Evolutionary conservation across 1,140 invertebrate genomes (phyloP), one percentile per base, ranked within the genome.

Genomic region (Spodoptera frugiperda): DNA sequence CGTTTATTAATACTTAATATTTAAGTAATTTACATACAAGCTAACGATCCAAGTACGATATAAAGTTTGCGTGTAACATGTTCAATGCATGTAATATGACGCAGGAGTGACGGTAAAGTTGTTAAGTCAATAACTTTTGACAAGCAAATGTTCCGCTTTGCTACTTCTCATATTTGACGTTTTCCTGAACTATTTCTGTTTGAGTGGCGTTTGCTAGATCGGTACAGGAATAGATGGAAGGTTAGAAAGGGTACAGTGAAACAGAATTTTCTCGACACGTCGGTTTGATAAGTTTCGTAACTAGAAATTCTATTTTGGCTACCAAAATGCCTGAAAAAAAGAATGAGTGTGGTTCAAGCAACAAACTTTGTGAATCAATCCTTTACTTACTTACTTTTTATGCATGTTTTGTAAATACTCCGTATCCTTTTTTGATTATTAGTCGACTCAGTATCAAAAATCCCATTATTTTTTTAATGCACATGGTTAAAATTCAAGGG

Each of bases 401-500:
- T n/a, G n/a, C n/a, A n/a, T n/a, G n/a, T n/a, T n/a, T n/a, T n/a
- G n/a, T n/a, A n/a, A n/a, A n/a, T n/a, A n/a, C 25, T 25, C 33
- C 3, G 8, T 9, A 39, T 39, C 33, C 33, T 8, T 53, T 53
- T 53, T 53, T 53, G 14, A 17, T 17, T 53, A 53, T 19, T 21
- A 30, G 5, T 4, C 6, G 15, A 14, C 10, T 44, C 33, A 44
- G 33, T 15, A 46, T 44, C 33, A 44, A 19, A 30, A 57, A 25
- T 11, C 19, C 14, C 8, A 17, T 44, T 63, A 63, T 44, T 63
- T 46, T 48, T 48, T 68, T 51, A 12, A 15, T 70, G 21, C 51
- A 70, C 57, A 33, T 57, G 39, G 25, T 77, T 72, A 48, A 67
- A 61, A 54, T 73, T 55, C 55, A 72, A 65, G 59, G 57, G 68